Evolutionary conservation across 2,888 invertebrate species (phyloP).

Genomic region (Papilio demoleus): DNA sequence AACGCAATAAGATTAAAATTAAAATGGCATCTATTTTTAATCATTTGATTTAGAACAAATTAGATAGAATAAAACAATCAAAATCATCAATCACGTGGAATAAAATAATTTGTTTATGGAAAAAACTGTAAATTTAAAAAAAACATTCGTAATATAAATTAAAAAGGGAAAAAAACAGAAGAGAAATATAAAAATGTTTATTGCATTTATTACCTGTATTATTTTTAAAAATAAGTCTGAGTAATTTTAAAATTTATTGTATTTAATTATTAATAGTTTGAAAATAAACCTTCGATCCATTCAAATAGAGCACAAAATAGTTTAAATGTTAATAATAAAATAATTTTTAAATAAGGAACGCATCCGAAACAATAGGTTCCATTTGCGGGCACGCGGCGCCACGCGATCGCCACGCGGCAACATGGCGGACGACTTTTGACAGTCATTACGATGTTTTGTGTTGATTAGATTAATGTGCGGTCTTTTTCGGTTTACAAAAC

Average conservation of each 20-base stretch:
- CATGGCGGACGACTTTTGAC: slow-evolving; percentile 61
- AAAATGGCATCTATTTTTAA: background rate
- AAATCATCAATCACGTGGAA: background rate
- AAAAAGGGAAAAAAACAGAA: background rate
- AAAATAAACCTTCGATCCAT: background rate
- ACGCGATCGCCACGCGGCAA: slow-evolving; percentile 66
- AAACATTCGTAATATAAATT: background rate
- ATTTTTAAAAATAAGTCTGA: too few relatives aligned
- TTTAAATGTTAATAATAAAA: slow-evolving; percentile 21
- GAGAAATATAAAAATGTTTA: background rate
- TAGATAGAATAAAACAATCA: background rate
- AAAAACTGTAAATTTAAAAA: background rate
- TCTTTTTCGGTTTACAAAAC: slow-evolving; percentile 47
- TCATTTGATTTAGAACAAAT: background rate
- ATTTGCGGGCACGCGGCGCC: slow-evolving; percentile 58
- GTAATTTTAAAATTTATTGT: too few relatives aligned
- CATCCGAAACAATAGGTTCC: slow-evolving; percentile 59
- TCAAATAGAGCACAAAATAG: background rate
- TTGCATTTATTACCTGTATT: too few relatives aligned
- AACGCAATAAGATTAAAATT: background rate
- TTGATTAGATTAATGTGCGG: slow-evolving; percentile 63
- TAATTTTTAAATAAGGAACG: slow-evolving; percentile 45
- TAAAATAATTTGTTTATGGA: background rate
- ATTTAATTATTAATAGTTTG: background rate
- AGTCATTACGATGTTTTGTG: slow-evolving; percentile 65